These are phyloP conservation scores for Halisarca cf. caerulea DNA, from an alignment of 37 sponge, comb jelly and placozoan species.

Conservation along the genomic window DNA sequence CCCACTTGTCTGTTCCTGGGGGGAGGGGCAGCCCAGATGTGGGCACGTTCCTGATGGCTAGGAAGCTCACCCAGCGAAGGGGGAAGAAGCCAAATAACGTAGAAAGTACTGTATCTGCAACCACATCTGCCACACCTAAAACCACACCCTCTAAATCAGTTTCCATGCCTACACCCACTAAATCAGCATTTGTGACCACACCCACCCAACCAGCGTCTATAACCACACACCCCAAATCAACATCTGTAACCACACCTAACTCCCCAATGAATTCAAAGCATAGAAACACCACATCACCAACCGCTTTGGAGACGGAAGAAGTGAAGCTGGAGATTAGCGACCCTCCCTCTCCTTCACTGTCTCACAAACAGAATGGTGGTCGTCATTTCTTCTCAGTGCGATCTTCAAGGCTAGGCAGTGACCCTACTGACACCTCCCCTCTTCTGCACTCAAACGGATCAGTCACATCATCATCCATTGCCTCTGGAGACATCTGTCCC, in stretches of 20 bases:
- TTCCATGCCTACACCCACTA: no score
- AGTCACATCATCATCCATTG: no score
- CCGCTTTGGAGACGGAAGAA: neutral
- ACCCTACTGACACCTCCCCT: no score
- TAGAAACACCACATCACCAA: neutral
- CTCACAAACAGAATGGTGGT: neutral
- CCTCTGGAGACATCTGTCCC: neutral
- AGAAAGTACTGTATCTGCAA: neutral
- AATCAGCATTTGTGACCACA: no score
- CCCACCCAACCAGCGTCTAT: no score
- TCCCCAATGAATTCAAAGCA: neutral
- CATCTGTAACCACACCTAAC: neutral
- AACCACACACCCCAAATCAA: conserved; percentile 39
- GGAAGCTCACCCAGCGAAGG: neutral
- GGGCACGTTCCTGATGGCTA: neutral
- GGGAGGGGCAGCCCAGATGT: neutral
- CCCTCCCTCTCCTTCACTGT: neutral
- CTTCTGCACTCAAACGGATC: no score
- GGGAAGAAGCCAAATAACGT: no score
- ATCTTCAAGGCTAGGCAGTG: no score
- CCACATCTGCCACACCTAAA: conserved; percentile 40
- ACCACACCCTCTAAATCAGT: no score
- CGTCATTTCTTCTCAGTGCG: no score
- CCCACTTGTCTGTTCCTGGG: neutral
- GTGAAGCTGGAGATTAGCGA: neutral